Evolutionary conservation across 2,797 vertebrate genomes (phyloP).

Genomic region (Pipistrellus kuhlii): DNA sequence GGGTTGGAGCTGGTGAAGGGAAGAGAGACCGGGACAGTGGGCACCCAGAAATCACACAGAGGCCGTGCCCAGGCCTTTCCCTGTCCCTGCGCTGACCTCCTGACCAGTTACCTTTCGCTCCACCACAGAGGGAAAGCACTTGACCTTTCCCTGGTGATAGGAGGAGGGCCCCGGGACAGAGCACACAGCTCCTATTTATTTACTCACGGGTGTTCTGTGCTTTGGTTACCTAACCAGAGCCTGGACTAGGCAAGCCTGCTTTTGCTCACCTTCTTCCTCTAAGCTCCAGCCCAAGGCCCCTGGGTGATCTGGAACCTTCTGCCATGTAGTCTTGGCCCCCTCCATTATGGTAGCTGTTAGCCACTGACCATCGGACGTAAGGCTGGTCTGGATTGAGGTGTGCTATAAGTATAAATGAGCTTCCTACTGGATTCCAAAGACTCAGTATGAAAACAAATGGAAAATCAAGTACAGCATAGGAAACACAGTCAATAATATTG

Average conservation of each 20-base stretch:
- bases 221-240: neutral
- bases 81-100: neutral
- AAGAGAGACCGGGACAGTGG: neutral
- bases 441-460: neutral
- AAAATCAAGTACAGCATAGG: neutral
- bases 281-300: neutral
- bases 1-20: fast-evolving
- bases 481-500: no score
- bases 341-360: neutral
- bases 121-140: neutral
- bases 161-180: neutral
- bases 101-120: neutral
- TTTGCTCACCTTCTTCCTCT: neutral
- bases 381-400: neutral
- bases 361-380: neutral
- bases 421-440: neutral
- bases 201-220: neutral
- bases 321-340: fast-evolving
- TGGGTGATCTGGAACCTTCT: neutral
- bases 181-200: neutral
- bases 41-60: neutral
- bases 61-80: neutral
- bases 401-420: neutral
- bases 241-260: neutral
- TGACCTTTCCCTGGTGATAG: neutral